A percentile compares a stretch with the other conserved stretches of the same genome.
phyloP scores from a whole-genome alignment of 2,113 vertebrate genomes.

The Poicephalus meyeri region DNA sequence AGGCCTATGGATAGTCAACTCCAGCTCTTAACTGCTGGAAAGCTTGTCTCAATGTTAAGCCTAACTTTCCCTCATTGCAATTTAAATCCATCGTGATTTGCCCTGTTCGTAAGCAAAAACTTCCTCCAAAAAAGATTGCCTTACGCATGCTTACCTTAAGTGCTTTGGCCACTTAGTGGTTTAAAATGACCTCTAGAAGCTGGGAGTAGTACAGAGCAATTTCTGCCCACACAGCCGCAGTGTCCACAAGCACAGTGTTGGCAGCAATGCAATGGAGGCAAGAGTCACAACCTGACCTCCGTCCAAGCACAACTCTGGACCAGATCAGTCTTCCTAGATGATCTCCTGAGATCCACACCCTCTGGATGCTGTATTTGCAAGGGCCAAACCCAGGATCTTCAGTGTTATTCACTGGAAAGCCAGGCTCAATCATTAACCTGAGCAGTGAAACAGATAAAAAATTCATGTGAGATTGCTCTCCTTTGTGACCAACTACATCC shows the following conservation, averaged over 20 bases:
- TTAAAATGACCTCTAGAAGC: not conserved
- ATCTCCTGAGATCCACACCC: not conserved
- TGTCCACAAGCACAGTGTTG: not conserved
- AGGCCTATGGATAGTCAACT: not conserved
- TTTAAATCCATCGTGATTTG: not conserved
- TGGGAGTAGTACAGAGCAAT: not conserved
- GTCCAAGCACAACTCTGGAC: not conserved
- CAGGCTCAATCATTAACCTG: not conserved
- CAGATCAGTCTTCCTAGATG: not conserved
- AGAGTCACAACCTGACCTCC: not conserved
- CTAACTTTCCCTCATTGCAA: not conserved
- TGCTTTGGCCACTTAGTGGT: not conserved
- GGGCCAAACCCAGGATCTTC: not conserved
- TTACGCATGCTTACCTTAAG: not conserved
- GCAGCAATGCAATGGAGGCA: not conserved
- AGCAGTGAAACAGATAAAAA: not conserved
- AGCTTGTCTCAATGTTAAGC: not conserved
- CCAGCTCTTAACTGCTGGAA: not conserved
- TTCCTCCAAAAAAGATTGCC: not conserved
- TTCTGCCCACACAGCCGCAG: not conserved
- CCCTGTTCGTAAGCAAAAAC: not conserved
- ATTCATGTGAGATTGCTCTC: accelerated
- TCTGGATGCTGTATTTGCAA: not conserved
- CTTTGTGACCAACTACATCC: not conserved
- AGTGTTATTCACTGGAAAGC: not conserved